Conservation (phyloP, 1,140 invertebrate genomes). For the Gonatopus flavifemur region DNA sequence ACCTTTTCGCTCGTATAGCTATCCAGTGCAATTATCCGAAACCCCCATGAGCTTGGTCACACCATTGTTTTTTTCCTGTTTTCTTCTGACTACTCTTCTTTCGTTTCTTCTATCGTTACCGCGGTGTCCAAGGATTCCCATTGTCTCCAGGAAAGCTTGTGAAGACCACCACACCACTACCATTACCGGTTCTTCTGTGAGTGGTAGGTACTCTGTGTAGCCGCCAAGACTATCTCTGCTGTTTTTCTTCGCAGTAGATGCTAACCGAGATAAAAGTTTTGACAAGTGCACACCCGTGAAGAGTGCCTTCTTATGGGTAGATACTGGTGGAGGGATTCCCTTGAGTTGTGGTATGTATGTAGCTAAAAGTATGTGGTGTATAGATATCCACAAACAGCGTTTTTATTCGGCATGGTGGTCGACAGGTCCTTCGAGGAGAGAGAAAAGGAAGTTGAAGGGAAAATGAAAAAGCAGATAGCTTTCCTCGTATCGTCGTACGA, state of each 20-base stretch:
- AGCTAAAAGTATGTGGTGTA: no score
- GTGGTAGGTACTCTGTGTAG: no score
- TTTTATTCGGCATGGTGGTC: no score
- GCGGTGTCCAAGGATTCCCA: slow-evolving; percentile 20
- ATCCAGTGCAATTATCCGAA: slow-evolving; percentile 49
- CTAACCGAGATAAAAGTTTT: slow-evolving; percentile 39
- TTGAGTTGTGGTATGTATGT: no score
- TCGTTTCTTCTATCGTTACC: neutral
- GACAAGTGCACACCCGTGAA: slow-evolving; percentile 39
- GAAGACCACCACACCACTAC: neutral
- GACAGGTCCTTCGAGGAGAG: no score
- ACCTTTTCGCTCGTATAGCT: slow-evolving; percentile 48
- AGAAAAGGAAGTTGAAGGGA: no score
- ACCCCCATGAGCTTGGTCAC: slow-evolving; percentile 30
- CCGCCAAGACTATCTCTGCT: slow-evolving; percentile 13
- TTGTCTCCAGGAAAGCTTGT: slow-evolving; percentile 19
- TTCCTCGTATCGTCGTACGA: no score
- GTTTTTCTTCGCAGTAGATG: slow-evolving; percentile 31
- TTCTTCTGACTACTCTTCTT: slow-evolving; percentile 7
- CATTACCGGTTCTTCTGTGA: neutral
- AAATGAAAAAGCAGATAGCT: no score
- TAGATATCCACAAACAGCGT: no score
- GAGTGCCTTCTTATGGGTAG: no score
- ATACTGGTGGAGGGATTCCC: no score
- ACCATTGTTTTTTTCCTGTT: slow-evolving; percentile 35